Base-by-base conservation (phyloP, 2,113 vertebrate genomes). In the Eubucco bourcierii region DNA sequence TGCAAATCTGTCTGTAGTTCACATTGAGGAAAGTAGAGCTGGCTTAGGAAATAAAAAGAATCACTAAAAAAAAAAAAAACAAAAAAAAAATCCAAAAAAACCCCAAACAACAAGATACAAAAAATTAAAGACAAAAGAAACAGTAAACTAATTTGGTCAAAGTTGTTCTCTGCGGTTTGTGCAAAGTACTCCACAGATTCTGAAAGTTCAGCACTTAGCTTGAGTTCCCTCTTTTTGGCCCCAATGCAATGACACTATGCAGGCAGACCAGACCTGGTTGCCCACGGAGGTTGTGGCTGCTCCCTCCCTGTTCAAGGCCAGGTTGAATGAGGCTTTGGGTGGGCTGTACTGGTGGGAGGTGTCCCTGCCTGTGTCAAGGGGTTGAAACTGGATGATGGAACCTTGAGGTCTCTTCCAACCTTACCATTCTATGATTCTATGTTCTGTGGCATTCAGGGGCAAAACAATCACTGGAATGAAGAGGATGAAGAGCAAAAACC, bases 21-120 rank as follows among this genome's bases (percentile, higher is more conserved):
- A 96, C 94, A 96, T 91, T 92, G n/a, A 94, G 73, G 76, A 91
- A 95, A 93, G 66, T 5, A 93, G 60, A 93, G 81, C 72, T 83
- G 68, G 75, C 47, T 87, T 92, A 84, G 37, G 29, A 4, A 10
- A 4, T 4, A 14, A 19, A 29, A 58, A 14, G 21, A 58, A 11
- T 20, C 24, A 6, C 13, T 52, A 2, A 19, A 12, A 28, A 39
- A 47, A 7, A 16, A n/a, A 12, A 24, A 39, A 39, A 37, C 37
- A 39, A 39, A 39, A 9, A 39, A 39, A 39, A 39, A 39, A n/a
- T n/a, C n/a, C 37, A 39, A 39, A 37, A 37, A 37, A 37, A 7
- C 7, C 37, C 37, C 37, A n/a, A n/a, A n/a, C 37, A 39, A 8
- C 37, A 39, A 39, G 37, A 39, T 39, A 39, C 7, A 10, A 15